These are phyloP conservation scores for Panthera tigris DNA, from an alignment of 2,113 vertebrate genomes.

Conservation along the genomic window DNA sequence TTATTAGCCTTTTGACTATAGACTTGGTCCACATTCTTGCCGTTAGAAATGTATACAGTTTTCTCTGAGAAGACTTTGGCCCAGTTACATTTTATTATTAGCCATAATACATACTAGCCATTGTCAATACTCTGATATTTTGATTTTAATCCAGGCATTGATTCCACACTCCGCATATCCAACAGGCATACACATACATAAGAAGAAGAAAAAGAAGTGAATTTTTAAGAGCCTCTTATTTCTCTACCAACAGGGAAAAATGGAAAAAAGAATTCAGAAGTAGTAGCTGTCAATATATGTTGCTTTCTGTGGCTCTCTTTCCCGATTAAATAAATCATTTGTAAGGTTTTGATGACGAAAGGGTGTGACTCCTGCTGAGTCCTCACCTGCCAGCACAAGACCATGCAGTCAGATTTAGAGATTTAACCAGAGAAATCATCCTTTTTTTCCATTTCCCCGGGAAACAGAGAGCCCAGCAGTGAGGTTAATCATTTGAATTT, in stretches of 20 bases:
- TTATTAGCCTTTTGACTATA: constrained; percentile 33
- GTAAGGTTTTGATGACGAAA: constrained; percentile 87
- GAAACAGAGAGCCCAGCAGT: constrained; percentile 80
- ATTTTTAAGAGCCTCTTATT: constrained; percentile 81
- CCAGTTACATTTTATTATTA: constrained; percentile 59
- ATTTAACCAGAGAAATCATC: constrained; percentile 82
- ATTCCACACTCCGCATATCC: constrained; percentile 45
- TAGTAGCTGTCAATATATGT: constrained; percentile 83
- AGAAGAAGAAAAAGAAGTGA: constrained; percentile 52
- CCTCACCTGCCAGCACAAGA: constrained; percentile 82
- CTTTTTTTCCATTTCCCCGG: constrained; percentile 81
- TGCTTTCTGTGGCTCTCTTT: constrained; percentile 81
- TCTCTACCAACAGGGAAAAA: constrained; percentile 79
- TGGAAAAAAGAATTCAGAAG: constrained; percentile 73
- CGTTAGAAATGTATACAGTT: constrained; percentile 44
- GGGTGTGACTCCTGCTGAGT: constrained; percentile 80
- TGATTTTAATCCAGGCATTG: constrained; percentile 75
- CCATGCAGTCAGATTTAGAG: constrained; percentile 82
- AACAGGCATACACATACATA: background rate
- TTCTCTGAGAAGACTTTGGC: constrained; percentile 41
- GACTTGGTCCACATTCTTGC: background rate
- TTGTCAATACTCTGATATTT: constrained; percentile 68
- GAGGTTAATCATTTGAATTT: constrained; percentile 86
- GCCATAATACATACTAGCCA: background rate
- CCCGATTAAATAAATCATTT: constrained; percentile 89